phyloP scores from a whole-genome alignment of 2,797 vertebrate genomes.

The Peromyscus aztecus region DNA sequence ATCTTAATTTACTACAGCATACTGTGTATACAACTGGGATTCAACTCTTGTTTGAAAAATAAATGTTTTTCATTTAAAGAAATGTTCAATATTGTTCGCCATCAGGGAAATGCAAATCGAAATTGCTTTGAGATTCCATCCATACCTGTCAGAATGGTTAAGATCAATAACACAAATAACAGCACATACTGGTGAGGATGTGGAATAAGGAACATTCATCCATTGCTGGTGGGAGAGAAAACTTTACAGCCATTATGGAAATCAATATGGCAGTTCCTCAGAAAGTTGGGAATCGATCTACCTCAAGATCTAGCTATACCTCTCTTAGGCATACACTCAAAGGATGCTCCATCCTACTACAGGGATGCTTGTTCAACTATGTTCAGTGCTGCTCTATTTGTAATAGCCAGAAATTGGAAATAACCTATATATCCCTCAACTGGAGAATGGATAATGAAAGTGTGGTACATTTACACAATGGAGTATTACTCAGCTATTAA shows the following conservation, averaged over 20 bases:
- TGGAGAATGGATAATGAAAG: not conserved
- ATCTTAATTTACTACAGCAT: not conserved
- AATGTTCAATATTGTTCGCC: not conserved
- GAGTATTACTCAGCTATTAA: not conserved
- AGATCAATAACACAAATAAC: not conserved
- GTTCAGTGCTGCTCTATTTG: not conserved
- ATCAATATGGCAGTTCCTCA: not conserved
- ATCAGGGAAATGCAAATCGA: not conserved
- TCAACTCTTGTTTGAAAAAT: not conserved
- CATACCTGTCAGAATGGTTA: not conserved
- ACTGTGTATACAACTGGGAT: not conserved
- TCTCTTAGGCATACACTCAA: not conserved
- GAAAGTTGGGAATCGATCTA: not conserved
- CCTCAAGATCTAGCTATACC: too few relatives aligned
- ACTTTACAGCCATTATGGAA: not conserved
- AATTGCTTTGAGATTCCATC: not conserved
- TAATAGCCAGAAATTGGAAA: not conserved
- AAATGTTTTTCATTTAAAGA: not conserved
- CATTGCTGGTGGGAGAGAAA: not conserved
- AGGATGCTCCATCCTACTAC: not conserved
- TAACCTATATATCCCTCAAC: not conserved
- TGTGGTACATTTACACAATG: not conserved
- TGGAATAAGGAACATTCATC: not conserved
- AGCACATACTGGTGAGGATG: not conserved
- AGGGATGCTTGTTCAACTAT: not conserved